A percentile compares a stretch with the other conserved stretches of the same genome.
These are phyloP conservation scores for Pedetes capensis DNA, from an alignment of 2,113 vertebrate species.

Conservation along the genomic window DNA sequence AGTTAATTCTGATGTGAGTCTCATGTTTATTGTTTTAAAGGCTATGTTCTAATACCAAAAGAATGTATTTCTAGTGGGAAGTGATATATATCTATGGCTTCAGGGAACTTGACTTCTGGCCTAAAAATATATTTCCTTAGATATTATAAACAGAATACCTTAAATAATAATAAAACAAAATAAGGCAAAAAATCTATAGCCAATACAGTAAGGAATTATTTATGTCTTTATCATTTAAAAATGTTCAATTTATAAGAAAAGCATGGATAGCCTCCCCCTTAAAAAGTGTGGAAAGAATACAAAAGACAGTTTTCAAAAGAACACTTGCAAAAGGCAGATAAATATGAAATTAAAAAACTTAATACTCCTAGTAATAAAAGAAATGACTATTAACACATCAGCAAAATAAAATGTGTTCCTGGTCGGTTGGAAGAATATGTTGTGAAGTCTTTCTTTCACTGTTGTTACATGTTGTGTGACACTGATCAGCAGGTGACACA, in stretches of 20 bases:
- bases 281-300: neutral
- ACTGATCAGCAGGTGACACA: rapidly evolving
- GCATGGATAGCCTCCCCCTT: neutral
- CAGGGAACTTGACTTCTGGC: slow-evolving; percentile 37
- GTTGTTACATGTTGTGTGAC: neutral
- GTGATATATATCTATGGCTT: slow-evolving; percentile 56
- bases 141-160: slow-evolving; percentile 60
- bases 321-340: neutral
- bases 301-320: neutral
- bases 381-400: neutral
- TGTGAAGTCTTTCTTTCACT: neutral
- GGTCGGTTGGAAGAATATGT: rapidly evolving
- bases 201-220: neutral
- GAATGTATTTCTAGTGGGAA: slow-evolving; percentile 64
- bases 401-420: neutral
- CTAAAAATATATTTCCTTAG: slow-evolving; percentile 69
- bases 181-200: neutral
- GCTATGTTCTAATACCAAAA: slow-evolving; percentile 36
- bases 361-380: neutral
- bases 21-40: slow-evolving; percentile 56
- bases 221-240: neutral
- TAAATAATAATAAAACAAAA: slow-evolving; percentile 54
- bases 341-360: neutral
- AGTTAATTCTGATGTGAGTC: slow-evolving; percentile 30
- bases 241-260: neutral